Conservation (phyloP, 2,797 vertebrate species). For the Phataginus tricuspis region DNA sequence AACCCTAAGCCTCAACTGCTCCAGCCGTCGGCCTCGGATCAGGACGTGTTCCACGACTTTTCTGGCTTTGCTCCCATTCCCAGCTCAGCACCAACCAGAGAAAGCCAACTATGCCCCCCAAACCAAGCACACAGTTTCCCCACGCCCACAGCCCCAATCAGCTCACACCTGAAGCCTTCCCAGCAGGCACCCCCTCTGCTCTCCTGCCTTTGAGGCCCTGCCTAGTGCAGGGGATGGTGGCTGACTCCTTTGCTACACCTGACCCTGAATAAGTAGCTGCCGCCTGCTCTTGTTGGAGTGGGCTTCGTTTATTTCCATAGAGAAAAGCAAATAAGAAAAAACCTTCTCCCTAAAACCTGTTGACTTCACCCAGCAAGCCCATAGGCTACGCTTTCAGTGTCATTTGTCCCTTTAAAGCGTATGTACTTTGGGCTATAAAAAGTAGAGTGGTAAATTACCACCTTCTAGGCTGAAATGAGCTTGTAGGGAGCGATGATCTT, state of each 20-base stretch:
- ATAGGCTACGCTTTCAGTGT: background rate
- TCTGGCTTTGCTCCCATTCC: background rate
- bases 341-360: background rate
- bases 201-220: background rate
- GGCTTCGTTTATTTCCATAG: background rate
- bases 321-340: background rate
- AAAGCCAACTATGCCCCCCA: background rate
- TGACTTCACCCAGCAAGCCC: background rate
- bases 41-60: background rate
- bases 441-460: background rate
- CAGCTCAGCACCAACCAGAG: background rate
- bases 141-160: background rate
- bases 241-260: background rate
- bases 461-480: background rate
- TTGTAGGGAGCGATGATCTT: background rate
- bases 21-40: background rate
- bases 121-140: background rate
- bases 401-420: background rate
- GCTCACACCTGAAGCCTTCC: background rate
- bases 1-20: background rate
- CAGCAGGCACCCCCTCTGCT: too few species aligned
- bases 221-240: background rate
- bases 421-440: background rate
- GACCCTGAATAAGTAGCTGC: background rate
- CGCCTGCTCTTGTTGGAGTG: background rate